A percentile compares a stretch with the other conserved stretches of the same genome.
phyloP scores from a whole-genome alignment of 2,888 invertebrate genomes.

The Ophion obscuratus region DNA sequence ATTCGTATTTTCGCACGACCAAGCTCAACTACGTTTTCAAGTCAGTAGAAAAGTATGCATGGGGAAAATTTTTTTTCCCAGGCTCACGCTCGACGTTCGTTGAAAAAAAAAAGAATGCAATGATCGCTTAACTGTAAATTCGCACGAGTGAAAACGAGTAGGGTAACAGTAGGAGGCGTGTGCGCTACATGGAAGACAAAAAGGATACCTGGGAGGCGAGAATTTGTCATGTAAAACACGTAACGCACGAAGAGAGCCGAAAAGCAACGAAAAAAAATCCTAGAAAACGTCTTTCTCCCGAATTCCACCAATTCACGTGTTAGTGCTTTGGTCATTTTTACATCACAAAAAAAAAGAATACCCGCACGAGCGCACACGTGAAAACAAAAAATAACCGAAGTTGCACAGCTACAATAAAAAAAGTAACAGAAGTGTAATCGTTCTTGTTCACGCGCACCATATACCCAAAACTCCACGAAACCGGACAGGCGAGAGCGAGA shows the following conservation, averaged over 20 bases:
- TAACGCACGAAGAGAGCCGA: slow-evolving; percentile 45
- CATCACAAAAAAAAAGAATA: slow-evolving; percentile 1
- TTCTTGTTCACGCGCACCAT: slow-evolving; percentile 52
- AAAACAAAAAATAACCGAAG: slow-evolving; percentile 11
- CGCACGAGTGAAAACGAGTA: slow-evolving; percentile 32
- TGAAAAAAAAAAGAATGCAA: background rate
- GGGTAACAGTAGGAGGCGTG: slow-evolving; percentile 36
- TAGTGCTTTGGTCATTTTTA: slow-evolving; percentile 27
- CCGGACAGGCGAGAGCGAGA: slow-evolving; percentile 59
- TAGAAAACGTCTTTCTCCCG: slow-evolving; percentile 34
- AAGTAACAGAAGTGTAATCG: slow-evolving; percentile 31
- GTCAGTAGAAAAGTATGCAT: background rate
- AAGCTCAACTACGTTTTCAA: background rate
- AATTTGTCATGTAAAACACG: slow-evolving; percentile 64
- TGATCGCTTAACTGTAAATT: slow-evolving; percentile 53
- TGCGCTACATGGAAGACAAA: slow-evolving; percentile 16
- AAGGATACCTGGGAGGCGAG: slow-evolving; percentile 46
- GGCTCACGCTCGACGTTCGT: background rate
- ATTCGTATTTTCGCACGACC: no score
- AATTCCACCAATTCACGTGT: slow-evolving; percentile 32
- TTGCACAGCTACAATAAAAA: slow-evolving; percentile 45
- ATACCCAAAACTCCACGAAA: slow-evolving; percentile 56
- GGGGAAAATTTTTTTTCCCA: background rate
- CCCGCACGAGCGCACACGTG: slow-evolving; percentile 16
- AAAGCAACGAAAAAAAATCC: slow-evolving; percentile 42